These are phyloP conservation scores for Glaucidium brasilianum DNA, from an alignment of 2,113 vertebrate genomes.

Conservation along the genomic window DNA sequence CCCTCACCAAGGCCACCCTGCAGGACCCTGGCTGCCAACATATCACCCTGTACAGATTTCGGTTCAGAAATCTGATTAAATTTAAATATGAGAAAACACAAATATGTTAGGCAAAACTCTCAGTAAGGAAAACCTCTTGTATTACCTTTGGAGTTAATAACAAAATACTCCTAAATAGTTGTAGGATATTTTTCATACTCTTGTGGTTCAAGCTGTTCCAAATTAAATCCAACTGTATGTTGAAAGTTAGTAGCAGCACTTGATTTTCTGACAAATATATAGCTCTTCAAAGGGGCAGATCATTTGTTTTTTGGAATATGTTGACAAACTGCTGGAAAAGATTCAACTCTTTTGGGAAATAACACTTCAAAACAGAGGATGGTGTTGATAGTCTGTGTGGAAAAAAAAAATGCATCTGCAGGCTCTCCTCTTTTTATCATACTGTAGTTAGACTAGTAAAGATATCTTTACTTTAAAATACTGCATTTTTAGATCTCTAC, in stretches of 20 bases:
- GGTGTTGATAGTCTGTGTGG: not conserved
- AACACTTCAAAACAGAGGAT: not conserved
- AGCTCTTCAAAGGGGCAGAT: not conserved
- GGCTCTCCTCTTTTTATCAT: not conserved
- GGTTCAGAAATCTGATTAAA: not conserved
- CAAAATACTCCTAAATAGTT: not conserved
- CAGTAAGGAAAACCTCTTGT: not conserved
- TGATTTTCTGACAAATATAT: not conserved
- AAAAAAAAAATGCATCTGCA: not conserved
- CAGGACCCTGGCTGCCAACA: not conserved
- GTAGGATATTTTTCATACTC: not conserved
- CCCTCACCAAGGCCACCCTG: too few relatives aligned
- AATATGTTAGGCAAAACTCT: not conserved
- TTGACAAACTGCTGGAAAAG: not conserved
- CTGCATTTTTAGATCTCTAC: not conserved
- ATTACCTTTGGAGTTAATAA: not conserved
- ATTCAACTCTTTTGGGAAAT: not conserved
- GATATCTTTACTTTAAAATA: not conserved
- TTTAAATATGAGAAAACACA: not conserved
- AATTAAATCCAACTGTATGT: not conserved
- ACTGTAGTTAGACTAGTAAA: not conserved
- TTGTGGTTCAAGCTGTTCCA: not conserved
- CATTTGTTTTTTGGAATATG: not conserved
- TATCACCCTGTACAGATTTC: fast-evolving
- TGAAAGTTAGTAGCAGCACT: not conserved